Percentiles rank a stretch among this genome's conserved stretches.
These are phyloP conservation scores for Nebria brevicollis DNA, from an alignment of 2,888 invertebrate genomes.

Conservation along the genomic window DNA sequence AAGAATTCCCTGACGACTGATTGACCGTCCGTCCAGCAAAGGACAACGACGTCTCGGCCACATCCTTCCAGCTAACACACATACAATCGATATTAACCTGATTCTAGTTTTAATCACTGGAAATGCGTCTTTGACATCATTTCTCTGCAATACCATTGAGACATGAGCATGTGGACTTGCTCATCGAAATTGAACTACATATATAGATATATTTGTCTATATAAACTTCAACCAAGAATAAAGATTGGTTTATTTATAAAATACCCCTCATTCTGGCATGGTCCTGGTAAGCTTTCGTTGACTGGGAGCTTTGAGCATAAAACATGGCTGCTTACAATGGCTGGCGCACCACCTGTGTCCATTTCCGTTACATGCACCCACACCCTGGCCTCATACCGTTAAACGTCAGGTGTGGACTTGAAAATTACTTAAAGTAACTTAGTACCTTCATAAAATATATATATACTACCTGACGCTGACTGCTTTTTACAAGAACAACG, in stretches of 20 bases:
- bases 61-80: slow-evolving; percentile 2
- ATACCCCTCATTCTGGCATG: slow-evolving; percentile 24
- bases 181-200: too few species aligned
- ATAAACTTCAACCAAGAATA: too few species aligned
- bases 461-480: slow-evolving; percentile 29
- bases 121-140: too few species aligned
- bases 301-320: slow-evolving; percentile 37
- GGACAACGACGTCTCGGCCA: slow-evolving; percentile 5
- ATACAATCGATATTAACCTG: neutral
- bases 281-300: slow-evolving; percentile 13
- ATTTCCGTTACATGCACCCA: slow-evolving; percentile 13
- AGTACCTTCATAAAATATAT: slow-evolving; percentile 46
- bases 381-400: slow-evolving; percentile 25
- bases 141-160: too few species aligned
- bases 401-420: slow-evolving; percentile 47
- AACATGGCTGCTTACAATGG: slow-evolving; percentile 33
- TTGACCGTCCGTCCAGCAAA: slow-evolving; percentile 37
- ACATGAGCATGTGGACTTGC: too few species aligned
- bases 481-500: slow-evolving; percentile 30
- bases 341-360: slow-evolving; percentile 36
- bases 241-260: slow-evolving; percentile 15
- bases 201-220: too few species aligned
- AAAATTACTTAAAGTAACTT: slow-evolving; percentile 48
- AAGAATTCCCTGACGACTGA: slow-evolving; percentile 35
- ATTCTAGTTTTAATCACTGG: neutral